Evolutionary conservation across 2,797 vertebrate genomes (phyloP).

Genomic region (Sebastes taczanowskii): DNA sequence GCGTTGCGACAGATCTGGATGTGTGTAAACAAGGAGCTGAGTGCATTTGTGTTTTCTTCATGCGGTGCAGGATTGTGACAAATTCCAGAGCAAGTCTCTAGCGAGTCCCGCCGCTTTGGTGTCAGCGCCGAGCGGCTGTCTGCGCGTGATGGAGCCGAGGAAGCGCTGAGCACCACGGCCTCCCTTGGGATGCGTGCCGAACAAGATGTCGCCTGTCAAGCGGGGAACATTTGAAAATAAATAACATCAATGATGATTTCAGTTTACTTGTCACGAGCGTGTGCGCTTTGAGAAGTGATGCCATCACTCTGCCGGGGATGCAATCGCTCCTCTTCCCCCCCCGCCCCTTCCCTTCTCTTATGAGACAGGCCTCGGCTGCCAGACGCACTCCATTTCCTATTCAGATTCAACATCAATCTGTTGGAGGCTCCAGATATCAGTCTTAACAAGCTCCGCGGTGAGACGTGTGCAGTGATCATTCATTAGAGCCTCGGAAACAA

Average conservation of each 20-base stretch:
- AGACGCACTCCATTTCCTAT: constrained; percentile 78
- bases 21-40: constrained; percentile 83
- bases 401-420: constrained; percentile 76
- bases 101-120: constrained; percentile 83
- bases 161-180: constrained; percentile 69
- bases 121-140: constrained; percentile 82
- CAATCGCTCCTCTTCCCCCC: constrained; percentile 54
- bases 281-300: constrained; percentile 83
- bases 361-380: constrained; percentile 67
- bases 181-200: constrained; percentile 81
- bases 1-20: constrained; percentile 79
- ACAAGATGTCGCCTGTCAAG: constrained; percentile 89
- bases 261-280: constrained; percentile 85
- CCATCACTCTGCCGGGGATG: constrained; percentile 80
- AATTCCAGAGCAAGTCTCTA: constrained; percentile 84
- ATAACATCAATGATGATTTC: constrained; percentile 89
- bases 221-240: constrained; percentile 86
- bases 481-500: constrained; percentile 53
- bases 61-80: constrained; percentile 81
- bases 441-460: constrained; percentile 70
- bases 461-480: constrained; percentile 64
- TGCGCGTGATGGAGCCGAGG: constrained; percentile 77
- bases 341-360: constrained; percentile 29
- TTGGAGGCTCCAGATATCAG: constrained; percentile 70
- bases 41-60: constrained; percentile 77